Percentiles rank a stretch among this genome's conserved stretches.
phyloP scores from a whole-genome alignment of 2,797 vertebrate genomes.

The Microctenopoma steveboyesi region DNA sequence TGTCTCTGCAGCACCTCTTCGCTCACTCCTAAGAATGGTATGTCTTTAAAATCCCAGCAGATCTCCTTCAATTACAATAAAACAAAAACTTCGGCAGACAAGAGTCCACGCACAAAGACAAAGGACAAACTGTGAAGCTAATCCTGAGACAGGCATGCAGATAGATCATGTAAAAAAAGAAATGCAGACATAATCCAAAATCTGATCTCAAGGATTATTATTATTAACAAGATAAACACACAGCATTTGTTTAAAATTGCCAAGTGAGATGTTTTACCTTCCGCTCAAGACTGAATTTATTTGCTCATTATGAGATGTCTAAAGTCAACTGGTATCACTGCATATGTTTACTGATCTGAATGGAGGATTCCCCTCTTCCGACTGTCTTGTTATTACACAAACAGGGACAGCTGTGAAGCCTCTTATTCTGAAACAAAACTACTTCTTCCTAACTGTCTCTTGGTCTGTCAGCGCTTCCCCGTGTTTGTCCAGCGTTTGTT shows the following conservation, averaged over 20 bases:
- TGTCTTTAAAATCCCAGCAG: slow-evolving; percentile 16
- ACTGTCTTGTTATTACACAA: slow-evolving; percentile 10
- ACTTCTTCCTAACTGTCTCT: slow-evolving; percentile 36
- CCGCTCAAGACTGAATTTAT: slow-evolving; percentile 29
- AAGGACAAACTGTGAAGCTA: not conserved
- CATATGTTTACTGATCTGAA: slow-evolving; percentile 28
- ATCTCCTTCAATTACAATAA: slow-evolving; percentile 25
- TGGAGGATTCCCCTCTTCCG: slow-evolving; percentile 23
- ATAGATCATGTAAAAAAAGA: not conserved
- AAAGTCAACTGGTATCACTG: slow-evolving; percentile 12
- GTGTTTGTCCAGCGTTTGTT: slow-evolving; percentile 58
- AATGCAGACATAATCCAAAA: slow-evolving; percentile 4
- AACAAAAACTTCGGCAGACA: not conserved
- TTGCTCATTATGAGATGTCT: slow-evolving; percentile 16
- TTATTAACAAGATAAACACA: slow-evolving; percentile 6
- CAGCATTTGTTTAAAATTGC: slow-evolving; percentile 36
- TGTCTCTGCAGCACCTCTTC: slow-evolving; percentile 22
- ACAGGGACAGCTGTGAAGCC: slow-evolving; percentile 57
- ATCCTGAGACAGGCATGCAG: not conserved
- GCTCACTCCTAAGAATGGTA: not conserved
- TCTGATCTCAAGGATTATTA: slow-evolving; percentile 3
- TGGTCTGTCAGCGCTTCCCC: slow-evolving; percentile 40
- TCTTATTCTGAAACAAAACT: slow-evolving; percentile 51
- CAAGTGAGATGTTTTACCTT: slow-evolving; percentile 18
- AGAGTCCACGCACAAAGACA: not conserved